Conservation (phyloP, 2,113 vertebrate genomes). For the Thymallus thymallus region DNA sequence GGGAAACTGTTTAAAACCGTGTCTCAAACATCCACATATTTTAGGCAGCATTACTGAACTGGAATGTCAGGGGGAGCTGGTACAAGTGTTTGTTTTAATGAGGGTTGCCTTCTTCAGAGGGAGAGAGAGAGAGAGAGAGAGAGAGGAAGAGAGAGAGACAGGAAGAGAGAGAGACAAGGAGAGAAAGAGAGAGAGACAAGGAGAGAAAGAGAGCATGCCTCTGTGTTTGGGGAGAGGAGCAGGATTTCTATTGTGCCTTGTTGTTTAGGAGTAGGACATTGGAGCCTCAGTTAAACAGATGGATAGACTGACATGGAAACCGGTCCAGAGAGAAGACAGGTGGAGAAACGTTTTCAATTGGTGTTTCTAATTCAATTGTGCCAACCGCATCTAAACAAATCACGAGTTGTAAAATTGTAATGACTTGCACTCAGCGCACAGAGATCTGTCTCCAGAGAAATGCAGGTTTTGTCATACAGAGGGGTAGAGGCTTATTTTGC, state of each 20-base stretch:
- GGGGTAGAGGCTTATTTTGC: constrained; percentile 22
- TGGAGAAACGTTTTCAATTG: constrained; percentile 53
- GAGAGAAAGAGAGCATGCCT: constrained; percentile 10
- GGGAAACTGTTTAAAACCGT: constrained; percentile 44
- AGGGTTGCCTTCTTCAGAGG: constrained; percentile 26
- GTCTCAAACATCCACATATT: constrained; percentile 31
- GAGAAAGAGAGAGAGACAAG: background rate
- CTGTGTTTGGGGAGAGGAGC: constrained; percentile 15
- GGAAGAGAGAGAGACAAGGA: background rate
- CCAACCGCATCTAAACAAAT: constrained; percentile 46
- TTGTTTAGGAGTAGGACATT: constrained; percentile 24
- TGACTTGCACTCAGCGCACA: constrained; percentile 7
- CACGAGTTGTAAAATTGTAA: constrained; percentile 38
- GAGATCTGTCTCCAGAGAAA: constrained; percentile 25
- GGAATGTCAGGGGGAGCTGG: constrained; percentile 25
- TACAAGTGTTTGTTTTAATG: constrained; percentile 48
- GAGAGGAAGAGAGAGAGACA: too few species aligned
- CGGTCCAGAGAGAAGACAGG: constrained; percentile 55
- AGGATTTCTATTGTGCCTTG: constrained; percentile 33
- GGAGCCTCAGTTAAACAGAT: constrained; percentile 48
- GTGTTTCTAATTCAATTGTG: constrained; percentile 52
- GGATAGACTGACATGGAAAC: constrained; percentile 49
- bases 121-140: background rate
- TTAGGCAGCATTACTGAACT: constrained; percentile 18
- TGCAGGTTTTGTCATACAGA: constrained; percentile 20